Conservation (phyloP, 2,113 vertebrate genomes). For the Micromys minutus region DNA sequence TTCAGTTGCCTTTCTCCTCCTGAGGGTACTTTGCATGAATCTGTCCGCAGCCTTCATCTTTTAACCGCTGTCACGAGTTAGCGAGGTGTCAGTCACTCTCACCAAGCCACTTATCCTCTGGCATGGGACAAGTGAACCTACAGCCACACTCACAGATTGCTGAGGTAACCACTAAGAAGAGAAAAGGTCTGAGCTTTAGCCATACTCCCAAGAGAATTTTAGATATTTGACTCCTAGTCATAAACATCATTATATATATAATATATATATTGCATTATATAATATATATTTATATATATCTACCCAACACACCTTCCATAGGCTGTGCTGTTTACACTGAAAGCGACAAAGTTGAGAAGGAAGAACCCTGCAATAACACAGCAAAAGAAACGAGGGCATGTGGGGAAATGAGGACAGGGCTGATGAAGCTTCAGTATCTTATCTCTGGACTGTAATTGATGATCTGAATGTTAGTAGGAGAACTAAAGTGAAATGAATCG, state of each 20-base stretch:
- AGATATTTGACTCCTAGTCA: conserved; percentile 29
- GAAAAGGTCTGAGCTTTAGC: background rate
- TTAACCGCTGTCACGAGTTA: conserved; percentile 13
- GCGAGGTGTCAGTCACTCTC: conserved; percentile 9
- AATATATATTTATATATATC: no score
- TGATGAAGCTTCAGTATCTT: conserved; percentile 39
- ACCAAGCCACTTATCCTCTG: background rate
- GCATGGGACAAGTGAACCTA: background rate
- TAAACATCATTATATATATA: background rate
- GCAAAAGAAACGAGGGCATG: background rate
- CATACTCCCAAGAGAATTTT: conserved; percentile 22
- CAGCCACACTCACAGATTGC: background rate
- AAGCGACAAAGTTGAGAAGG: background rate
- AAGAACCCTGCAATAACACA: background rate
- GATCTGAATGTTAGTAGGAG: conserved; percentile 70
- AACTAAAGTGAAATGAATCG: conserved; percentile 84
- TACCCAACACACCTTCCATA: conserved; percentile 40
- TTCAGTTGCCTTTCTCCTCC: background rate
- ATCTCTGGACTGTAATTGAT: conserved; percentile 78
- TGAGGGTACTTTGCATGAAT: conserved; percentile 41
- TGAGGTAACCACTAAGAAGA: background rate
- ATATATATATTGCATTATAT: no score
- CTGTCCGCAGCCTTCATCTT: conserved; percentile 40
- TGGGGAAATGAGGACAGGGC: background rate
- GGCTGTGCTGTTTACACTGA: conserved; percentile 11